Evolutionary conservation across 2,888 invertebrate species (phyloP), one percentile per base, ranked within the genome.

Genomic region (Acrobasis consociella): DNA sequence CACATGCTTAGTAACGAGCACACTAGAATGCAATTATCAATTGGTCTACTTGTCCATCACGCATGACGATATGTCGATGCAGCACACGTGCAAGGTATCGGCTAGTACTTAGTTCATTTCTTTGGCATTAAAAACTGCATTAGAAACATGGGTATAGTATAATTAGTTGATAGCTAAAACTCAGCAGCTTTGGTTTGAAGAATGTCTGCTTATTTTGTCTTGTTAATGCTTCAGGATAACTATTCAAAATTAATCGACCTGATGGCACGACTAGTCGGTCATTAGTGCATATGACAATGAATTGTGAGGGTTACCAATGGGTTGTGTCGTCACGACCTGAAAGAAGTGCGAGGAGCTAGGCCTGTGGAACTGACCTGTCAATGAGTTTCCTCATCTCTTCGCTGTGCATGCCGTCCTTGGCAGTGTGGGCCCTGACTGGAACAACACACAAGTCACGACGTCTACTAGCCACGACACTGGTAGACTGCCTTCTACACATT

Each of bases 301-400:
- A 11, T 5, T 46, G 46, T 46, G 52, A 31, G 10, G 51, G 37
- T 7, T 46, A 46, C 46, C 13, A 9, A 37, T 16, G 37, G 55
- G 8, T 56, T 1, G 42, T 31, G 51, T 46, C 37, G 38, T 51
- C 17, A 49, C 39, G 17, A 17, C 9, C 15, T 49, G 59, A 39
- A 16, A 39, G 17, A 22, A 51, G 69, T 72, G 67, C 71, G 76
- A 10, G 46, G 53, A 42, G 52, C 22, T 73, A 77, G 78, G 81
- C 74, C 84, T 82, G 69, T 63, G 66, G 75, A 87, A 96, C 95
- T 97, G 95, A 97, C 97, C 97, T 97, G 96, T 98, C 98, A 94
- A 98, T 97, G 94, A 97, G 96, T 95, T 97, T 97, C 94, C 98
- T 96, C 97, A 97, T 97, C 95, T 97, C 97, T 95, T 97, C 98